Base-by-base conservation (phyloP, 2,113 vertebrate species). In the Barbus barbus region DNA sequence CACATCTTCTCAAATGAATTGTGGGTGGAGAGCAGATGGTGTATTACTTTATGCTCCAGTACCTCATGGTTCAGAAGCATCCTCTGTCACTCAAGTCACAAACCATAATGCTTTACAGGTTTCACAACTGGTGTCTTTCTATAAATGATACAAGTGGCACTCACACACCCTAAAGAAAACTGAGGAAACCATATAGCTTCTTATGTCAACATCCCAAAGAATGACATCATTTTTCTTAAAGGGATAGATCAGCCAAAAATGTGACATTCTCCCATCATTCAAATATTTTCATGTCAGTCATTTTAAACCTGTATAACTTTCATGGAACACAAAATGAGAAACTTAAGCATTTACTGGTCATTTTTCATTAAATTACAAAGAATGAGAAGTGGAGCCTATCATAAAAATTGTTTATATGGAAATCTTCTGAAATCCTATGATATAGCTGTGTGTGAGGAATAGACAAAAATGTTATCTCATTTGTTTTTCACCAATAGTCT, bases 61-160 rank as follows among this genome's bases (percentile, higher is more conserved):
- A 67, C 46, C 44, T 38, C 75, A 60, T 38, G 74, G 71, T 84
- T 84, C 63, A 76, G 11, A 46, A 77, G 51, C 16, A 69, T 58
- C 44, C 72, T 82, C n/a, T 26, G 44, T 26, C 22, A 77, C 11
- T 74, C 36, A 83, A 28, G 22, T 73, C 26, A 60, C 31, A 72
- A 78, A 36, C 48, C 14, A 41, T 63, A 74, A 84, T 79, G 74
- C 61, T 88, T 89, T 44, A 44, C 33, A 75, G 46, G 86, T 89
- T 89, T 81, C 60, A 79, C 85, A 89, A 87, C 75, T 81, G 86
- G 24, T 41, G 63, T 38, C 22, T 75, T 65, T 56, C n/a, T 20
- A 13, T 61, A 63, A 80, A 46, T 7, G 36, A 75, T 85, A 56
- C 16, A 5, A 85, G 31, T 26, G 14, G n/a, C 28, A 31, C 67